Conservation (phyloP, 2,113 vertebrate genomes). For the Phaetusa simplex region DNA sequence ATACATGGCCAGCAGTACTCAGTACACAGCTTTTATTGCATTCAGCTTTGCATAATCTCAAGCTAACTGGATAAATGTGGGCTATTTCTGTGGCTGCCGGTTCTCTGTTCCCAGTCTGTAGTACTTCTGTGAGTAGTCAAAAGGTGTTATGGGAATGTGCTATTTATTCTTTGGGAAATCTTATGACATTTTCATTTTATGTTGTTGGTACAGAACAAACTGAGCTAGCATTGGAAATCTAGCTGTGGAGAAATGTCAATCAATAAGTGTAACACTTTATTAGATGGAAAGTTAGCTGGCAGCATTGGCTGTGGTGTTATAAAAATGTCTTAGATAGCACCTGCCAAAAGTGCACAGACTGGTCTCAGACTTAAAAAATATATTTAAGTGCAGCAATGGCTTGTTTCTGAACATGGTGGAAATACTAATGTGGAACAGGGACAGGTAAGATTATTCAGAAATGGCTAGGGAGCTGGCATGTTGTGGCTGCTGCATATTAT, state of each 20-base stretch:
- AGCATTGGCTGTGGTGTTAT: background rate
- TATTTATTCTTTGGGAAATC: slow-evolving; percentile 26
- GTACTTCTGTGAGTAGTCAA: background rate
- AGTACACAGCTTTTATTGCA: background rate
- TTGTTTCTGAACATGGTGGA: background rate
- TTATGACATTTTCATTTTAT: slow-evolving; percentile 34
- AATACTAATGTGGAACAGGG: background rate
- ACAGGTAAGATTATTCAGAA: background rate
- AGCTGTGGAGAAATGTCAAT: slow-evolving; percentile 14
- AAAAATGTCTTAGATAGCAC: slow-evolving; percentile 28
- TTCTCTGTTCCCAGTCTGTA: background rate
- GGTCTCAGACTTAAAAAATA: background rate
- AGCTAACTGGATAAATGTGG: background rate
- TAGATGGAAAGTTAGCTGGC: slow-evolving; percentile 7
- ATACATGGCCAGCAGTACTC: background rate
- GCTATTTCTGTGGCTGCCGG: background rate
- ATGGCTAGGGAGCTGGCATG: background rate
- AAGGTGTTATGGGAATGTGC: background rate
- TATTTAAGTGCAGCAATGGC: background rate
- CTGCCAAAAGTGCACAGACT: background rate
- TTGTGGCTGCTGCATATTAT: background rate
- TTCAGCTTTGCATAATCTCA: background rate
- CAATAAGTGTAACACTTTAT: slow-evolving; percentile 35
- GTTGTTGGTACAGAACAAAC: slow-evolving; percentile 28
- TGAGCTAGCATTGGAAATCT: slow-evolving; percentile 10